Evolutionary conservation across 1,140 invertebrate genomes (phyloP), one percentile per base, ranked within the genome.

Genomic region (Drosophila chauvacae): DNA sequence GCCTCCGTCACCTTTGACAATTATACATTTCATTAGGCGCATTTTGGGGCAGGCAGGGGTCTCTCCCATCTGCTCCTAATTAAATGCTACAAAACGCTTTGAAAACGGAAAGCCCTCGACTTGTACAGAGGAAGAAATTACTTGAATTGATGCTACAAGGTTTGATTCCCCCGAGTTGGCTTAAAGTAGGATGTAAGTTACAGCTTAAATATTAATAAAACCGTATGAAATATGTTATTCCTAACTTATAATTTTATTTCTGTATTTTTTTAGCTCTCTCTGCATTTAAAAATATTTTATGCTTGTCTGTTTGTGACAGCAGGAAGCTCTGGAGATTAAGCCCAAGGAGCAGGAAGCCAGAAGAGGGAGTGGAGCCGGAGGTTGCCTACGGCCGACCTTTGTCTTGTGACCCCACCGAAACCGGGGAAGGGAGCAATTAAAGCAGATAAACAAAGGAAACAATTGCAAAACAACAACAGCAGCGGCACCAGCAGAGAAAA

Each of bases 381-480:
- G 69, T 78, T 69, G 74, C 69, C 47, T 55, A 48, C 53, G 75
- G 76, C 37, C 48, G 63, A 64, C 73, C 75, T 69, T 64, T 55
- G 58, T 72, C 62, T 41, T 70, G 63, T 44, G 58, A 60, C 45
- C 56, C 58, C 42, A 13, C 42, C 30, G 20, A 60, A 56, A 44
- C 37, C 23, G 39, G 48, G 35, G 16, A 35, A 18, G 42, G 53
- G 64, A 50, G 78, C 81, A 88, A 88, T 88, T 88, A 90, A 90
- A 90, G 81, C 81, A 90, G 81, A 88, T 85, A 88, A 88, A 90
- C 81, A 90, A 85, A 84, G 48, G 53, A 85, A 81, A 88, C 80
- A 88, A 84, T 78, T 81, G 73, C 77, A 81, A 66, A 80, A 60
- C 45, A 65, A 88, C 69, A 88, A 77, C 72, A 74, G 45, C 47